These are phyloP conservation scores for Melopsittacus undulatus DNA, from an alignment of 2,797 vertebrate genomes.

Conservation along the genomic window DNA sequence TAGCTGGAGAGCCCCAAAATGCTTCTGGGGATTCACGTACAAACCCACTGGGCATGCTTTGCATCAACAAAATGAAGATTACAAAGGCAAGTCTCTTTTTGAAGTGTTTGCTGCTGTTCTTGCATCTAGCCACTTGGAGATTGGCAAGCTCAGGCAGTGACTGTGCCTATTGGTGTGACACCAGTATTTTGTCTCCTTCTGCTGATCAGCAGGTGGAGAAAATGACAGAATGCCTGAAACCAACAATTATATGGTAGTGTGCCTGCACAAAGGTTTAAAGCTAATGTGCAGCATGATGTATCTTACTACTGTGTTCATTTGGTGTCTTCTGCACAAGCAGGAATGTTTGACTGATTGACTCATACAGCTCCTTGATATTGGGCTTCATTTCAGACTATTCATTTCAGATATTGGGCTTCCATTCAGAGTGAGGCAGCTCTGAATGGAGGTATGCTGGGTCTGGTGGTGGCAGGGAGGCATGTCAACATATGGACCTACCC, in stretches of 20 bases:
- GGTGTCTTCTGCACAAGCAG: not conserved
- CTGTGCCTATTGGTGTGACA: not conserved
- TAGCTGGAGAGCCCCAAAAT: fast-evolving
- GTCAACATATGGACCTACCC: not conserved
- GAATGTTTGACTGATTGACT: not conserved
- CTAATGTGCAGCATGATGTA: not conserved
- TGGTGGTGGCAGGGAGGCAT: fast-evolving
- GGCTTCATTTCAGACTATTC: not conserved
- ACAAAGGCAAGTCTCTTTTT: not conserved
- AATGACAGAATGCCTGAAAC: not conserved
- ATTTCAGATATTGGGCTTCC: no score
- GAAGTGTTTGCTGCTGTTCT: not conserved
- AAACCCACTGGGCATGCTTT: not conserved
- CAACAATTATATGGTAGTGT: not conserved
- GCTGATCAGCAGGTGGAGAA: not conserved
- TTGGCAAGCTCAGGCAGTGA: fast-evolving
- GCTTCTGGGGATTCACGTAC: fast-evolving
- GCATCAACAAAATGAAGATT: not conserved
- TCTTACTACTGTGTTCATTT: not conserved
- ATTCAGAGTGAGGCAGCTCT: no score
- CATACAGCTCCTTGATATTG: not conserved
- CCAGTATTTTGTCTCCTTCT: not conserved
- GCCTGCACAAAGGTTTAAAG: not conserved
- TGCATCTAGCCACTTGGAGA: not conserved
- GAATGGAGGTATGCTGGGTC: fast-evolving